These are phyloP conservation scores for Synanthedon tipuliformis DNA, from an alignment of 2,888 invertebrate species.

Conservation along the genomic window DNA sequence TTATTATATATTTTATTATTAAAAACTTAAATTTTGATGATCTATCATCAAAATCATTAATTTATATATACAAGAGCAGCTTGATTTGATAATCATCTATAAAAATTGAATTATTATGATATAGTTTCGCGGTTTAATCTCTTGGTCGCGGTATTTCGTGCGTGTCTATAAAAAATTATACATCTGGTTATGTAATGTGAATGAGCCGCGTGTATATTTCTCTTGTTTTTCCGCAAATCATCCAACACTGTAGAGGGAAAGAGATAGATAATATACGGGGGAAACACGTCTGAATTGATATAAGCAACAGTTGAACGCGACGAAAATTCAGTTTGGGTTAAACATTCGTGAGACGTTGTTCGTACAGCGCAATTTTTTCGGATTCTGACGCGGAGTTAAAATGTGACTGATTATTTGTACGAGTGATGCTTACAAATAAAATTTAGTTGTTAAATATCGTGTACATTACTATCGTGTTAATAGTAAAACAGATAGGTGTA, in stretches of 20 bases:
- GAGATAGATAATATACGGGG: conserved; percentile 42
- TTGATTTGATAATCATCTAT: not conserved
- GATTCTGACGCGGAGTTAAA: conserved; percentile 43
- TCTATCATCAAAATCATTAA: not conserved
- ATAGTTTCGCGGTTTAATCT: not conserved
- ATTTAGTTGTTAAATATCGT: conserved; percentile 31
- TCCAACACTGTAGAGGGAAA: conserved; percentile 26
- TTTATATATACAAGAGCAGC: not conserved
- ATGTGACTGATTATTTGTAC: conserved; percentile 54
- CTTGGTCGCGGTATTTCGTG: not conserved
- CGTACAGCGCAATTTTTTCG: conserved; percentile 18
- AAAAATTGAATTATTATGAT: not conserved
- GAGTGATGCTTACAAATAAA: conserved; percentile 31
- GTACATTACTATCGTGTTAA: conserved; percentile 15
- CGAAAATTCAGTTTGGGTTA: conserved; percentile 60
- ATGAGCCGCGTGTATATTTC: conserved; percentile 26
- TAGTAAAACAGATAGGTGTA: conserved; percentile 22
- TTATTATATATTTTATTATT: not conserved
- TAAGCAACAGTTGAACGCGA: conserved; percentile 61
- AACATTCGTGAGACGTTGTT: conserved; percentile 35
- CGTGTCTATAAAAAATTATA: not conserved
- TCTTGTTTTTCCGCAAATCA: conserved; percentile 33
- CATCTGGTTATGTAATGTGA: conserved; percentile 26
- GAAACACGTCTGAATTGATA: conserved; percentile 57
- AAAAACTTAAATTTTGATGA: not conserved